Percentiles rank a stretch among this genome's conserved stretches.
phyloP scores from a whole-genome alignment of 2,113 vertebrate species.

The Himantopus leucocephalus region DNA sequence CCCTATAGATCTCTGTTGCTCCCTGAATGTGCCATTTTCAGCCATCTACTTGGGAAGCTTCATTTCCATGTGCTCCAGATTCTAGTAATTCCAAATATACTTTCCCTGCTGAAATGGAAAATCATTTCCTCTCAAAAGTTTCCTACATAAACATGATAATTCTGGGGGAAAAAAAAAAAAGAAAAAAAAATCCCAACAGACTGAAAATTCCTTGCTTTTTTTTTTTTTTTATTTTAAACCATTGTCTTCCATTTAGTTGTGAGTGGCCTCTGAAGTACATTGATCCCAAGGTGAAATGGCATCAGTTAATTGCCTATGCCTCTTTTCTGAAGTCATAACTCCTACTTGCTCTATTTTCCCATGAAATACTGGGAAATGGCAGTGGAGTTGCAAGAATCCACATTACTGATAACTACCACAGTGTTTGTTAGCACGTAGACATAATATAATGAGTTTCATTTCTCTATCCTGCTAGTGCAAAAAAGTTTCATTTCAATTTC shows the following conservation, averaged over 20 bases:
- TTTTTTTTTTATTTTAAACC: neutral
- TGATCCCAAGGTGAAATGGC: neutral
- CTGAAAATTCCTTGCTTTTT: neutral
- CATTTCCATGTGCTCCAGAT: slow-evolving; percentile 21
- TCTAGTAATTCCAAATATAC: neutral
- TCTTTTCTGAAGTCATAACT: neutral
- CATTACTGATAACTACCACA: neutral
- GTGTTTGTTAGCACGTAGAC: neutral
- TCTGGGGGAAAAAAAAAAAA: neutral
- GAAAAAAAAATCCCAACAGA: neutral
- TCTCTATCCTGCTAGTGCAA: neutral
- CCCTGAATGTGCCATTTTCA: slow-evolving; percentile 1
- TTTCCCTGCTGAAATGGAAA: neutral
- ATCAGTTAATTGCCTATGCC: neutral
- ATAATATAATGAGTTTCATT: neutral
- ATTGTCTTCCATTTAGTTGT: neutral
- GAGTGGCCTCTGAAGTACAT: neutral
- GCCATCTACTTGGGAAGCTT: neutral
- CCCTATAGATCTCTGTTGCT: neutral
- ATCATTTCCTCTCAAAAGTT: neutral
- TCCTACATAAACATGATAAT: neutral
- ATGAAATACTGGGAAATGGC: neutral
- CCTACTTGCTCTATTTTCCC: neutral
- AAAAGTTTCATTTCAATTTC: slow-evolving; percentile 3
- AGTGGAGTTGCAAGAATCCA: neutral